These are phyloP conservation scores for Microctonus aethiopoides DNA, from an alignment of 2,888 invertebrate genomes.

Conservation along the genomic window DNA sequence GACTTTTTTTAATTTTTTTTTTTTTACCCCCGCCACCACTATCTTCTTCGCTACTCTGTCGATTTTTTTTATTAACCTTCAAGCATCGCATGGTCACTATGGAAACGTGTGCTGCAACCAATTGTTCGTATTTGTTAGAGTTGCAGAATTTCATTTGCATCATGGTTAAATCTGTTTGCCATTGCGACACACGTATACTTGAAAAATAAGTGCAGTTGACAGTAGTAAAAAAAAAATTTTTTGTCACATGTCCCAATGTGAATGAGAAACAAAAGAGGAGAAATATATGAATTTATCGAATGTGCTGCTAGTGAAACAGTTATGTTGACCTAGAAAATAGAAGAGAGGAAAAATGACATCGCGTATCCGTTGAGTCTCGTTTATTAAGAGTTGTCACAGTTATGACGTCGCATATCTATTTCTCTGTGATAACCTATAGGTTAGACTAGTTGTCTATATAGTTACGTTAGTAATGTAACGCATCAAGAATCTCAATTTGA, in stretches of 20 bases:
- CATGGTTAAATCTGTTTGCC: background rate
- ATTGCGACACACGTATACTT: background rate
- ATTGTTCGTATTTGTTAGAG: background rate
- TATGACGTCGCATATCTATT: slow-evolving; percentile 4
- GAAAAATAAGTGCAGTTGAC: background rate
- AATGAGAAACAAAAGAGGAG: slow-evolving; percentile 5
- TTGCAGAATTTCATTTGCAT: background rate
- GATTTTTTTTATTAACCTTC: slow-evolving; percentile 3
- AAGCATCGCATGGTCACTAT: background rate
- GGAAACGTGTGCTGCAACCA: background rate
- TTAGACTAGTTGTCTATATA: slow-evolving; percentile 12
- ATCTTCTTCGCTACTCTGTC: background rate
- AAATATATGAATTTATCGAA: background rate
- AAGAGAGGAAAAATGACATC: background rate
- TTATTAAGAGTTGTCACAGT: slow-evolving; percentile 18
- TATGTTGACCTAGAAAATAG: slow-evolving; percentile 22
- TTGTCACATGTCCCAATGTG: background rate
- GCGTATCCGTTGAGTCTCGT: background rate
- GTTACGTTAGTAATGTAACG: background rate
- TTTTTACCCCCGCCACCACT: background rate
- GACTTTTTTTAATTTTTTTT: background rate
- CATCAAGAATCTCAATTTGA: background rate
- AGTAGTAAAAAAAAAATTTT: background rate
- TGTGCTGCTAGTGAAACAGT: background rate
- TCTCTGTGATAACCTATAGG: slow-evolving; percentile 14